These are phyloP conservation scores for Catocala nupta DNA, from an alignment of 2,888 invertebrate species.

Conservation along the genomic window DNA sequence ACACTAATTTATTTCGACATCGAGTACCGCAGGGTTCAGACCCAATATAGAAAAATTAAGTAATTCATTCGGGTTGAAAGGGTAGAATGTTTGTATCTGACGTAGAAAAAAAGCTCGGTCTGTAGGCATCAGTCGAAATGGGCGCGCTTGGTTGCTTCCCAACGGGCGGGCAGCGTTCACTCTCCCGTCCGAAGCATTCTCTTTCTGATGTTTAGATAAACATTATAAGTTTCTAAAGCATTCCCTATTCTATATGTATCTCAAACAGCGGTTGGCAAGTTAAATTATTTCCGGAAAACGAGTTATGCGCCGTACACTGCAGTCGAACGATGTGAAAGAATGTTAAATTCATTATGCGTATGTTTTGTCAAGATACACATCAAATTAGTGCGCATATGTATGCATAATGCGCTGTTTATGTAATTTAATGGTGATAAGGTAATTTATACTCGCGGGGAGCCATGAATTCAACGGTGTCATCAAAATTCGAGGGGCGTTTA, in stretches of 20 bases:
- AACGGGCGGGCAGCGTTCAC: conserved; percentile 69
- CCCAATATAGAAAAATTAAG: conserved; percentile 82
- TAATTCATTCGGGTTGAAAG: conserved; percentile 84
- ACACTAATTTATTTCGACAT: conserved; percentile 82
- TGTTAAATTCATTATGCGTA: conserved; percentile 74
- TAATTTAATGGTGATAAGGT: conserved; percentile 55
- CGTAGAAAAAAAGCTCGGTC: conserved; percentile 77
- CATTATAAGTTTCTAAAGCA: conserved; percentile 73
- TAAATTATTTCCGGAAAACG: conserved; percentile 82
- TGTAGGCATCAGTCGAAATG: conserved; percentile 76
- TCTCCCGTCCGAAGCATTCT: conserved; percentile 73
- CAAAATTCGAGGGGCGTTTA: conserved; percentile 60
- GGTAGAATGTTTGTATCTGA: conserved; percentile 82
- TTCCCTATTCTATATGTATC: conserved; percentile 68
- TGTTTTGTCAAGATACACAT: conserved; percentile 73
- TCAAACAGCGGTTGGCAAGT: conserved; percentile 74
- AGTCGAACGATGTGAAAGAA: conserved; percentile 72
- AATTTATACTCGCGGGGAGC: conserved; percentile 51
- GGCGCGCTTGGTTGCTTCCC: conserved; percentile 78
- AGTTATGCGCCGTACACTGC: conserved; percentile 64
- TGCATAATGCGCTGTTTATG: conserved; percentile 65
- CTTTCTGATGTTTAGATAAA: conserved; percentile 85
- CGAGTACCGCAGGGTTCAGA: conserved; percentile 70
- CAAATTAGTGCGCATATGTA: conserved; percentile 66
- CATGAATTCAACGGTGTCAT: conserved; percentile 53